Evolutionary conservation across 2,888 invertebrate genomes (phyloP).

Genomic region (Crocallis elinguaria): DNA sequence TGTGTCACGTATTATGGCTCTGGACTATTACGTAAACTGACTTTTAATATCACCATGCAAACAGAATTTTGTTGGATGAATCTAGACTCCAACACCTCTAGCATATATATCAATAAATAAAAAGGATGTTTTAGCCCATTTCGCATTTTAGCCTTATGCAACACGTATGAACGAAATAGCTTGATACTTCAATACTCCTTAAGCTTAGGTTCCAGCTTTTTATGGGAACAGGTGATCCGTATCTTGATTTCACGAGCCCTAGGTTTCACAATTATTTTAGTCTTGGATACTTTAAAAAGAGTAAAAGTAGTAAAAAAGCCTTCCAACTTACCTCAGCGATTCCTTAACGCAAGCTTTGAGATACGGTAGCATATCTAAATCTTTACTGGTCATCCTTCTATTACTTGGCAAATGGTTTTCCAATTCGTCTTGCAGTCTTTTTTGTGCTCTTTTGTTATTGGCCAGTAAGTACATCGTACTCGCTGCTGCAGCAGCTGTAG

Average conservation of each 20-base stretch:
- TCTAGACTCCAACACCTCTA: too few species aligned
- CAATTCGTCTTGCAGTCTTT: constrained; percentile 86
- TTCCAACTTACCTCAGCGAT: constrained; percentile 85
- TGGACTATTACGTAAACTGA: constrained; percentile 6
- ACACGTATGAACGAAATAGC: too few species aligned
- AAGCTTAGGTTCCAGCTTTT: too few species aligned
- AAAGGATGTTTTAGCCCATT: too few species aligned
- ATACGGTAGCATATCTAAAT: constrained; percentile 88
- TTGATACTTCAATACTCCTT: too few species aligned
- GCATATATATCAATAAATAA: too few species aligned
- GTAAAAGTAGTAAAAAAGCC: background rate
- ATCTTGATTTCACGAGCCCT: too few species aligned
- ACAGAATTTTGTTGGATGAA: too few species aligned
- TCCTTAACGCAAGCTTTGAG: constrained; percentile 92
- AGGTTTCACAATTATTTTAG: too few species aligned
- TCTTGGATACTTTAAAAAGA: background rate
- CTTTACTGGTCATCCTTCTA: constrained; percentile 84
- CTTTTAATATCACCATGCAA: background rate
- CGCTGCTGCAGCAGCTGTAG: constrained; percentile 91
- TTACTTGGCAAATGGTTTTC: constrained; percentile 80
- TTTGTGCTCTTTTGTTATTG: constrained; percentile 88
- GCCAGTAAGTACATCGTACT: constrained; percentile 91
- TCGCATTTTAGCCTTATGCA: too few species aligned
- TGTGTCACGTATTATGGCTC: constrained; percentile 31
- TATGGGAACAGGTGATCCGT: too few species aligned